Evolutionary conservation across 1,140 invertebrate genomes (phyloP), one percentile per base, ranked within the genome.

Genomic region (Solen grandis): DNA sequence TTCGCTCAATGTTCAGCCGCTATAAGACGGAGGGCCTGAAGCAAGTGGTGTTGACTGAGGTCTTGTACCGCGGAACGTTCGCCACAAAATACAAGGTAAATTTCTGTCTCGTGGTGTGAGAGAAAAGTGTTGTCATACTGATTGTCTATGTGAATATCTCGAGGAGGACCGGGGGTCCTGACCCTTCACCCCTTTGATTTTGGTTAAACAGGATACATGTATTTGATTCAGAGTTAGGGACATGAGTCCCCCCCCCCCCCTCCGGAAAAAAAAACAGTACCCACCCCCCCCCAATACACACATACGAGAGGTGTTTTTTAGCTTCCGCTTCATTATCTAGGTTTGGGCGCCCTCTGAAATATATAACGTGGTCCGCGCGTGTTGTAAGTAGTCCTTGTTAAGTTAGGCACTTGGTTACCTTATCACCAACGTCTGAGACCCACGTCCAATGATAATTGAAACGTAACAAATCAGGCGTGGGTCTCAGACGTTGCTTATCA

Each of bases 11-110:
- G 63, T 38, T 69, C 38, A 78, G 75, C 35, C 52, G 55, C 0
- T 78, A 78, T 33, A 78, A 78, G 65, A 78, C 75, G 25, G 75
- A 78, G 29, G 35, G 75, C 38, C 35, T 78, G 31, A 59, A 38
- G 36, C 36, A 29, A 19, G 10, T 78, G 1, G 27, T 55, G 33
- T 16, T 78, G 22, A 52, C 41, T 5, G 62, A 78, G 25, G 25
- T 27, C 19, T 4, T 78, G 14, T 46, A 78, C 25, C 27, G 60
- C 27, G 75, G 75, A 3, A 57, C 54, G 33, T 78, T 68, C 46
- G 57, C 41, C 22, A 46, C n/a, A 0, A 68, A 57, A 33, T 78
- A 68, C 54, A 78, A 59, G 52, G 75, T 78, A 59, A 60, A 31
- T 14, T 33, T 19, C 29, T 8, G 22, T 54, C 22, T 22, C 8